These are phyloP conservation scores for Chesias legatella DNA, from an alignment of 2,888 invertebrate genomes.

Conservation along the genomic window DNA sequence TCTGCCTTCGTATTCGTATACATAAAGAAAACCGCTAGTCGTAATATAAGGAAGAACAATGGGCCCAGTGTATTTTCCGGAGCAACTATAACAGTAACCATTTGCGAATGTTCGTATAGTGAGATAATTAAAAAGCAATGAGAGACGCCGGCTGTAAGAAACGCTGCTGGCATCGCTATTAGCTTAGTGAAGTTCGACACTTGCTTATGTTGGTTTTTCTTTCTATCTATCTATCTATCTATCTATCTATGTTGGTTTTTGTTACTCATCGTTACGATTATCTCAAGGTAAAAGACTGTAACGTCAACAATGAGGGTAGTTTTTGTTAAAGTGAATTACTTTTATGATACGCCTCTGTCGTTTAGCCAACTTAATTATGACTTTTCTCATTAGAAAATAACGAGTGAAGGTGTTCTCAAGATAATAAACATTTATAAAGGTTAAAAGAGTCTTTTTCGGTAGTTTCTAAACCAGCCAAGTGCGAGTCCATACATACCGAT, in stretches of 20 bases:
- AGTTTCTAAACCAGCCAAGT: too few species aligned
- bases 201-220: conserved; percentile 16
- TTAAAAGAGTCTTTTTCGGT: too few species aligned
- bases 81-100: conserved; percentile 57
- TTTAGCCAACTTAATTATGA: too few species aligned
- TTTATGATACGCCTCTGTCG: too few species aligned
- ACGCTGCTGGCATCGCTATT: conserved; percentile 47
- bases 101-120: conserved; percentile 68
- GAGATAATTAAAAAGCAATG: conserved; percentile 73
- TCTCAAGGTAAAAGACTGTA: neutral
- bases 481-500: too few species aligned
- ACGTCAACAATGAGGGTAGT: too few species aligned
- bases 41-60: conserved; percentile 75
- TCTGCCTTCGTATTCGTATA: conserved; percentile 35
- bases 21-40: conserved; percentile 67
- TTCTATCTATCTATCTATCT: conserved; percentile 2
- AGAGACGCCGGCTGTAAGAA: conserved; percentile 42
- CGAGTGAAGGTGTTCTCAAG: too few species aligned
- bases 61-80: conserved; percentile 62
- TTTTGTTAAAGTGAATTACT: too few species aligned
- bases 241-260: neutral
- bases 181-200: conserved; percentile 31
- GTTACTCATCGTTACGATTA: neutral
- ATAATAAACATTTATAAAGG: too few species aligned
- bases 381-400: too few species aligned